Base-by-base conservation (phyloP, 2,113 vertebrate genomes). In the Poecilia latipinna region DNA sequence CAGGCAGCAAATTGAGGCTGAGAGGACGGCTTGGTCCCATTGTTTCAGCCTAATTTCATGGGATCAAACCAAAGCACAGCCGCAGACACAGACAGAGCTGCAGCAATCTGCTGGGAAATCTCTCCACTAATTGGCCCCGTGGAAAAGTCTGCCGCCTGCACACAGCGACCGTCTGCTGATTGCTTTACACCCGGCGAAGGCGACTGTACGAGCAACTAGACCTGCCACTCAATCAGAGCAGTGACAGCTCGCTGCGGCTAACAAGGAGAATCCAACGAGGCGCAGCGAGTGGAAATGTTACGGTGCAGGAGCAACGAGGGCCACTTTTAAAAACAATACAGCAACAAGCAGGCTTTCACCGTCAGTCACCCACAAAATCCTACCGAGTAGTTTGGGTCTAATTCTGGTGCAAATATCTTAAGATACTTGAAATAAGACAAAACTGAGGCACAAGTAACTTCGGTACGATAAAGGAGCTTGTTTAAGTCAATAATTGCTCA, bases 11-110 rank as follows among this genome's bases (percentile, higher is more conserved):
- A 78, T 51, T 63, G 77, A 70, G 83, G 54, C 66, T 29, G 68
- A 57, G 61, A 33, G 72, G 72, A 81, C 42, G 39, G 72, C 73
- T 80, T 3, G 24, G 82, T 71, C 75, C 83, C 57, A 88, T 91
- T 90, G 90, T 90, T 89, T 88, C 81, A 85, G 81, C 81, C 78
- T 90, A 90, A 92, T 90, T 89, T 92, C 81, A 78, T 80, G 80
- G 89, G 90, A 89, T 90, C 86, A 90, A 91, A 91, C 85, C 83
- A 81, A 85, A 86, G 89, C 80, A 69, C 77, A 76, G 84, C 61
- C 66, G 84, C 86, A 91, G 91, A 90, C 89, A 85, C 65, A 86
- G 84, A 85, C 68, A 39, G 76, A 86, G 82, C 85, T 70, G 19
- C 80, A 62, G 80, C 85, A 90, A 91, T 92, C 88, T 89, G 87